Percentiles rank a stretch among this genome's conserved stretches.
Conservation (phyloP, 1,140 invertebrate genomes). For the Drosophila sturtevanti region DNA sequence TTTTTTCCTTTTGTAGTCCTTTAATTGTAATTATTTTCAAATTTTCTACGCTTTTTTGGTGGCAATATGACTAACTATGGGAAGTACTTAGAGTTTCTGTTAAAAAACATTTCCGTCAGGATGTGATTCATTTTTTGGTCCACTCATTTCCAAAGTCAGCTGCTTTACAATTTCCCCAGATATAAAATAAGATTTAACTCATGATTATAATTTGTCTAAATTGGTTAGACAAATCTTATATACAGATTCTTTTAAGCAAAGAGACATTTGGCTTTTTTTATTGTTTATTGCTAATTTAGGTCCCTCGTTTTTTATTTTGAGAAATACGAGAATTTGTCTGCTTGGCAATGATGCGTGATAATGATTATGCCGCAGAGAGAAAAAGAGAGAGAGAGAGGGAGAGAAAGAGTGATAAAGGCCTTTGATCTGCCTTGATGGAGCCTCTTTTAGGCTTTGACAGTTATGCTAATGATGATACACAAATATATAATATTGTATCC, state of each 20-base stretch:
- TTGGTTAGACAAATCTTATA: background rate
- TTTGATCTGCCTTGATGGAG: conserved; percentile 37
- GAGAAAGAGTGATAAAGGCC: conserved; percentile 8
- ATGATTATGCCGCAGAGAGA: conserved; percentile 14
- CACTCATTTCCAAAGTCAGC: conserved; percentile 20
- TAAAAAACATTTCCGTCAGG: conserved; percentile 50
- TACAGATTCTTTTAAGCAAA: background rate
- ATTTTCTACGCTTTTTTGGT: conserved; percentile 74
- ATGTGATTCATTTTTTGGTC: conserved; percentile 55
- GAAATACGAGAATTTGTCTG: conserved; percentile 55
- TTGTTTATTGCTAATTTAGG: conserved; percentile 58
- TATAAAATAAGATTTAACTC: background rate
- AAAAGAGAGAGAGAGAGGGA: too few species aligned
- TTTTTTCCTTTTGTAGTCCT: conserved; percentile 9
- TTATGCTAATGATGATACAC: conserved; percentile 76
- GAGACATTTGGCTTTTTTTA: conserved; percentile 19
- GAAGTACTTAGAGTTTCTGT: conserved; percentile 38
- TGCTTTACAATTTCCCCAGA: background rate
- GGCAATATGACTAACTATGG: conserved; percentile 45
- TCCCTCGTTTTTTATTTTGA: conserved; percentile 18
- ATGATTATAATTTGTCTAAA: background rate
- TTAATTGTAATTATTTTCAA: conserved; percentile 55
- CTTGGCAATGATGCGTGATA: conserved; percentile 62
- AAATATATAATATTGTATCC: conserved; percentile 14
- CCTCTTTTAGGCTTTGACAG: conserved; percentile 50